Conservation (phyloP, 2,797 vertebrate species). For the Microctenopoma lineatum region DNA sequence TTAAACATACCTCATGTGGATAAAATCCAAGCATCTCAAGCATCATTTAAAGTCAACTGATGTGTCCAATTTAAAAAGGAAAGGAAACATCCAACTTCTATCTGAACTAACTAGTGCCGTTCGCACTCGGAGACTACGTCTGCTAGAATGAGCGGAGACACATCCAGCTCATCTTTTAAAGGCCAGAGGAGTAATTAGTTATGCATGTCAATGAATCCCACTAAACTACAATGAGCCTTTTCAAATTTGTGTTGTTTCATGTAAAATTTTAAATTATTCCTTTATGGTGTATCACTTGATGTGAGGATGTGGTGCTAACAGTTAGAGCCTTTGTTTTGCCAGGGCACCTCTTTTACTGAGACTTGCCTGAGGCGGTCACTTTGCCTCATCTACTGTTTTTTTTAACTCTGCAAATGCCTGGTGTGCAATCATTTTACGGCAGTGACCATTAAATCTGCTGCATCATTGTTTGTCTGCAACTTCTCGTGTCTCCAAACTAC, state of each 20-base stretch:
- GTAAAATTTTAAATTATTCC: constrained; percentile 87
- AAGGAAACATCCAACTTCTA: background rate
- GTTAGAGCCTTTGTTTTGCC: constrained; percentile 87
- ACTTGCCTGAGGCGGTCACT: constrained; percentile 84
- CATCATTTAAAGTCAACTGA: constrained; percentile 75
- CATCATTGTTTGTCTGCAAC: constrained; percentile 18
- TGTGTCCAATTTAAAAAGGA: constrained; percentile 38
- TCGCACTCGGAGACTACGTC: constrained; percentile 39
- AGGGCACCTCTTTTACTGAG: constrained; percentile 86
- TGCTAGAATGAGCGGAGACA: constrained; percentile 37
- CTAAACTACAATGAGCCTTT: constrained; percentile 85
- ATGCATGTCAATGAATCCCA: constrained; percentile 86
- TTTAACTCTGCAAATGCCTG: constrained; percentile 77
- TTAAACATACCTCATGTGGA: constrained; percentile 89
- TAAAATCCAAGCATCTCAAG: constrained; percentile 94
- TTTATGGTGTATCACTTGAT: constrained; percentile 86
- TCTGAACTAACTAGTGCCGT: constrained; percentile 15
- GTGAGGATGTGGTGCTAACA: constrained; percentile 89
- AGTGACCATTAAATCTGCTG: constrained; percentile 42
- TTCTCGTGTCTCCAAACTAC: constrained; percentile 13
- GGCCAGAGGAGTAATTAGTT: constrained; percentile 88
- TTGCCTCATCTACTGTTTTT: constrained; percentile 85
- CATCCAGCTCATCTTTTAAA: constrained; percentile 84
- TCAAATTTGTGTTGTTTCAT: constrained; percentile 84
- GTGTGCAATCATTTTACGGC: constrained; percentile 25